Evolutionary conservation across 2,113 vertebrate genomes (phyloP).

Genomic region (Xiphophorus couchianus): DNA sequence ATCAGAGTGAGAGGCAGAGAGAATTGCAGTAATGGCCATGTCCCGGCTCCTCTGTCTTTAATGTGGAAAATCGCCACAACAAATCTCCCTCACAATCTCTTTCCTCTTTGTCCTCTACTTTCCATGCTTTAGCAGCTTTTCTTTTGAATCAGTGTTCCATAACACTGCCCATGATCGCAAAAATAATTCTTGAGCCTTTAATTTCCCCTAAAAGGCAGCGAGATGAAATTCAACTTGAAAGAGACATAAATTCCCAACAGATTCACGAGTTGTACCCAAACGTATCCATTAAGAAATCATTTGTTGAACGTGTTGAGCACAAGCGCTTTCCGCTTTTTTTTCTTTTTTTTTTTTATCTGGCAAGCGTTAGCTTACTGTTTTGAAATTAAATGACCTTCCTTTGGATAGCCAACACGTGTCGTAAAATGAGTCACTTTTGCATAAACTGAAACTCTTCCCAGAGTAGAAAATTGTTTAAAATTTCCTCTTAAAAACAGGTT

Average conservation of each 20-base stretch:
- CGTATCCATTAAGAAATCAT: no score
- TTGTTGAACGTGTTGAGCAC: no score
- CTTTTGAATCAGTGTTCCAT: conserved; percentile 31
- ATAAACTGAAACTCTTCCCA: background rate
- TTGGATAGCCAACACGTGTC: background rate
- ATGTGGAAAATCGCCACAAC: conserved; percentile 51
- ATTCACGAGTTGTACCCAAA: background rate
- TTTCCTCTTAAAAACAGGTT: background rate
- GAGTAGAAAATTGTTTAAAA: background rate
- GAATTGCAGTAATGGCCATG: conserved; percentile 41
- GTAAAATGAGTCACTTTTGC: background rate
- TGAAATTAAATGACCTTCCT: background rate
- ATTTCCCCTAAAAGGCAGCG: background rate
- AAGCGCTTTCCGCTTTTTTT: no score
- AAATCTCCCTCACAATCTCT: conserved; percentile 24
- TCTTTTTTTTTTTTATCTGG: background rate
- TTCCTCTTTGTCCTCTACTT: conserved; percentile 29
- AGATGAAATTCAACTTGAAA: background rate
- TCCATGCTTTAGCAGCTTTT: conserved; percentile 23
- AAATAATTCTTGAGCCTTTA: background rate
- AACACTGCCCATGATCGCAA: conserved; percentile 8
- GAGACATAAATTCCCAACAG: background rate
- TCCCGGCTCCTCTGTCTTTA: conserved; percentile 48
- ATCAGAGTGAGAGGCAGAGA: conserved; percentile 25
- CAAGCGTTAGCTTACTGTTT: background rate